Conservation (phyloP, 2,113 vertebrate genomes). For the Dasyurus viverrinus region DNA sequence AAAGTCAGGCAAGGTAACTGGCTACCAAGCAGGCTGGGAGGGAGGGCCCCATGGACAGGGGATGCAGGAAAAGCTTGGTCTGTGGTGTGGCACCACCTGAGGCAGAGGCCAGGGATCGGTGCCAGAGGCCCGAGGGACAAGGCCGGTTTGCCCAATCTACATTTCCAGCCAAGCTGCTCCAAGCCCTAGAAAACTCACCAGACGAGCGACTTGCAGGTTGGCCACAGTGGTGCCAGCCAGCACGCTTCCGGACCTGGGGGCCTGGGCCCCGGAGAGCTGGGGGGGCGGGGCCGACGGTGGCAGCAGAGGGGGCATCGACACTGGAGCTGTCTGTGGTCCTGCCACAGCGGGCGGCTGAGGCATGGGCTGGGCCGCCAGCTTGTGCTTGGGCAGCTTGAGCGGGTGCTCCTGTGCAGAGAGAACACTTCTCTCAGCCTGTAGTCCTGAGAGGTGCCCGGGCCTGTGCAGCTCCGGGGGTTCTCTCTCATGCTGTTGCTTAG, state of each 20-base stretch:
- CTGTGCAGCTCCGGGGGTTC: neutral
- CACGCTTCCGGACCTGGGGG: conserved; percentile 87
- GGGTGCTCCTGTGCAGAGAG: conserved; percentile 85
- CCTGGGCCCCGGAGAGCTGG: conserved; percentile 89
- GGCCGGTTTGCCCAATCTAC: neutral
- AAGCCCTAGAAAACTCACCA: conserved; percentile 84
- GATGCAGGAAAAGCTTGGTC: neutral
- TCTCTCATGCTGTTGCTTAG: neutral
- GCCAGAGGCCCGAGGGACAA: no score
- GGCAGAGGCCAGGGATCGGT: neutral
- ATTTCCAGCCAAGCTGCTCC: neutral
- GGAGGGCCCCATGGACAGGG: neutral
- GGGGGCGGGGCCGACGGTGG: conserved; percentile 66
- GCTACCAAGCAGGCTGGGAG: neutral
- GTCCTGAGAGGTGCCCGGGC: neutral
- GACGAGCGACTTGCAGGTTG: conserved; percentile 89
- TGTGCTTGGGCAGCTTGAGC: conserved; percentile 85
- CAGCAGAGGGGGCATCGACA: conserved; percentile 75
- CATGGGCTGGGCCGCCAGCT: conserved; percentile 84
- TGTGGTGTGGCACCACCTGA: no score
- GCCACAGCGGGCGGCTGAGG: conserved; percentile 80
- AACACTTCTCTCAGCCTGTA: neutral
- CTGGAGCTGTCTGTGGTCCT: conserved; percentile 81
- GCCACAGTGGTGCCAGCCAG: conserved; percentile 86
- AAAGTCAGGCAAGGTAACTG: neutral